These are phyloP conservation scores for Lasius fuliginosus DNA, from an alignment of 2,888 invertebrate genomes.

Conservation along the genomic window DNA sequence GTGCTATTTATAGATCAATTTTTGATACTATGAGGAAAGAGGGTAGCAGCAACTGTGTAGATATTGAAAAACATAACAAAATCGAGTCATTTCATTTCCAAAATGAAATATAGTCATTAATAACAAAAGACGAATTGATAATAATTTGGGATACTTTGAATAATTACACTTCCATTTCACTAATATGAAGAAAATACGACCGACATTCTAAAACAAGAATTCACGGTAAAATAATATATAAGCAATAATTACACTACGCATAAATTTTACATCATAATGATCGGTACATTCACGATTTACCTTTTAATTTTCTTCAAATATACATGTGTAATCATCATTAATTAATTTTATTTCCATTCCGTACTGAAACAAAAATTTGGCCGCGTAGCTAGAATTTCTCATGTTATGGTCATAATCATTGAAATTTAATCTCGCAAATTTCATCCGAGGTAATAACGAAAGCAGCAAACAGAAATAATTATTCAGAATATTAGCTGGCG, in stretches of 20 bases:
- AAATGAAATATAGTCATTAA: neutral
- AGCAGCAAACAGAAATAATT: slow-evolving; percentile 54
- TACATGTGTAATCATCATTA: neutral
- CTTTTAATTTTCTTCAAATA: slow-evolving; percentile 8
- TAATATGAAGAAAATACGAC: no score
- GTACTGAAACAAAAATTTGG: slow-evolving; percentile 11
- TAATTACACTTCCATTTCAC: neutral
- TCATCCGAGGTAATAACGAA: slow-evolving; percentile 41
- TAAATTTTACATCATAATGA: neutral
- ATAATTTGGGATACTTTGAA: neutral
- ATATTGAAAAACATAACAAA: neutral
- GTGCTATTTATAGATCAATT: neutral
- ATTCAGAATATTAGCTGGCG: slow-evolving; percentile 48
- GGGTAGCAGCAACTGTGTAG: neutral
- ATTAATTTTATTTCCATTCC: slow-evolving; percentile 28
- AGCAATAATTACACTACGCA: neutral
- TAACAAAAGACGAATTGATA: neutral
- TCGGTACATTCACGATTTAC: neutral
- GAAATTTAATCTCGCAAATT: slow-evolving; percentile 48
- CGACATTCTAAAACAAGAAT: neutral
- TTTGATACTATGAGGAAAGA: neutral
- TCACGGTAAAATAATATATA: slow-evolving; percentile 9
- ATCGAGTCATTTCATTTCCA: neutral
- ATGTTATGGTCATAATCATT: slow-evolving; percentile 9
- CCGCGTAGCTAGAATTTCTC: slow-evolving; percentile 17